These are phyloP conservation scores for Dastarcus helophoroides DNA, from an alignment of 2,888 invertebrate species.

Conservation along the genomic window DNA sequence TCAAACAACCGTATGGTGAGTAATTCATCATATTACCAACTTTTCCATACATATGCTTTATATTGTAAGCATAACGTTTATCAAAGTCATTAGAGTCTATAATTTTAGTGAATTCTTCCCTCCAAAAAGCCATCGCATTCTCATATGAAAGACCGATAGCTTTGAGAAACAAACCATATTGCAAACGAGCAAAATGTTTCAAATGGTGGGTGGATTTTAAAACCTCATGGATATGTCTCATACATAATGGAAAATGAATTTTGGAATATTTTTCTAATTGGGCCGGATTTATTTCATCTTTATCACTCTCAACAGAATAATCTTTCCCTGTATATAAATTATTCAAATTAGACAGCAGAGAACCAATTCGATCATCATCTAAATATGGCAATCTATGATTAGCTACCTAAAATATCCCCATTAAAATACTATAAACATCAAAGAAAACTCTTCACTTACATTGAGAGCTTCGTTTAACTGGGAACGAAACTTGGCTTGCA, in stretches of 20 bases:
- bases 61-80: constrained; percentile 80
- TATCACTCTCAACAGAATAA: constrained; percentile 42
- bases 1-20: constrained; percentile 83
- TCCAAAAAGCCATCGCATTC: constrained; percentile 83
- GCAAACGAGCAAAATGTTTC: constrained; percentile 75
- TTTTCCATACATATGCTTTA: constrained; percentile 91
- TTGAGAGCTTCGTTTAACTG: constrained; percentile 58
- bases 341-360: constrained; percentile 64
- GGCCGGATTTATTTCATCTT: constrained; percentile 23
- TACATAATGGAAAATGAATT: constrained; percentile 90
- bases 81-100: constrained; percentile 83
- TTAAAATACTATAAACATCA: not conserved
- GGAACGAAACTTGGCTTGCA: constrained; percentile 64
- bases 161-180: constrained; percentile 91
- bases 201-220: constrained; percentile 77
- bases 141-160: constrained; percentile 74
- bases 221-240: constrained; percentile 78
- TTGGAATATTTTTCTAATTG: constrained; percentile 62
- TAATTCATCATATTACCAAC: constrained; percentile 86
- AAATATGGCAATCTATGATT: constrained; percentile 58
- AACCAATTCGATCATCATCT: constrained; percentile 71
- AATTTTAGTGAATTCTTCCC: constrained; percentile 77
- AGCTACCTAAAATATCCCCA: constrained; percentile 39
- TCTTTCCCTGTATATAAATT: constrained; percentile 76
- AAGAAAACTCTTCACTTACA: constrained; percentile 35